A percentile compares a stretch with the other conserved stretches of the same genome.
These are phyloP conservation scores for Montipora capricornis DNA, from an alignment of 64 coral and sea anemone species.

Conservation along the genomic window DNA sequence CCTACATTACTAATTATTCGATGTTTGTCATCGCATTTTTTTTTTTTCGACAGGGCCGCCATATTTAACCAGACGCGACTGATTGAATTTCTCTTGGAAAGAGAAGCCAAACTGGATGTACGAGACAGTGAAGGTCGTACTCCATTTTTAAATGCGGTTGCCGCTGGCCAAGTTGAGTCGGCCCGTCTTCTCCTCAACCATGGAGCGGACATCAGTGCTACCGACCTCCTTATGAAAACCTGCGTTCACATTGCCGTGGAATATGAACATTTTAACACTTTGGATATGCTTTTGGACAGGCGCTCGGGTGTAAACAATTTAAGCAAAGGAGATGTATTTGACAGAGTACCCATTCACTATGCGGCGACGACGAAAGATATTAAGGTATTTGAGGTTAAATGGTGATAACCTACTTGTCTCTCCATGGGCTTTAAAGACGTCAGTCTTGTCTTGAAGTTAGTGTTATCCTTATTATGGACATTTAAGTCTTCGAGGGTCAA, in stretches of 20 bases:
- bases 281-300: conserved; percentile 75
- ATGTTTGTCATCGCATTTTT: too few relatives aligned
- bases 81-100: conserved; percentile 59
- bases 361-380: conserved; percentile 60
- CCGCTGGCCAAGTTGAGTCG: conserved; percentile 46
- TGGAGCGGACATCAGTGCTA: conserved; percentile 66
- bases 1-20: too few relatives aligned
- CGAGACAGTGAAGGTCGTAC: conserved; percentile 66
- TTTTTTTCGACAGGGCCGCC: conserved; percentile 27
- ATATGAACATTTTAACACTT: conserved; percentile 51
- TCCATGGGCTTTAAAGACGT: background rate
- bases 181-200: conserved; percentile 56
- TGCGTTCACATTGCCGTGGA: conserved; percentile 89
- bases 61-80: conserved; percentile 51
- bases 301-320: conserved; percentile 28
- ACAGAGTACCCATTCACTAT: conserved; percentile 82
- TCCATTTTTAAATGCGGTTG: conserved; percentile 80
- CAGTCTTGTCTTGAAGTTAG: background rate
- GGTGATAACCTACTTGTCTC: background rate
- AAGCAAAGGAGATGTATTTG: conserved; percentile 72
- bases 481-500: too few relatives aligned
- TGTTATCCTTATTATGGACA: too few relatives aligned
- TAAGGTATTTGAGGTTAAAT: conserved; percentile 41
- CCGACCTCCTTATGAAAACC: conserved; percentile 76
- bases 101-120: conserved; percentile 66